These are phyloP conservation scores for Rana temporaria DNA, from an alignment of 2,113 vertebrate species.

Conservation along the genomic window DNA sequence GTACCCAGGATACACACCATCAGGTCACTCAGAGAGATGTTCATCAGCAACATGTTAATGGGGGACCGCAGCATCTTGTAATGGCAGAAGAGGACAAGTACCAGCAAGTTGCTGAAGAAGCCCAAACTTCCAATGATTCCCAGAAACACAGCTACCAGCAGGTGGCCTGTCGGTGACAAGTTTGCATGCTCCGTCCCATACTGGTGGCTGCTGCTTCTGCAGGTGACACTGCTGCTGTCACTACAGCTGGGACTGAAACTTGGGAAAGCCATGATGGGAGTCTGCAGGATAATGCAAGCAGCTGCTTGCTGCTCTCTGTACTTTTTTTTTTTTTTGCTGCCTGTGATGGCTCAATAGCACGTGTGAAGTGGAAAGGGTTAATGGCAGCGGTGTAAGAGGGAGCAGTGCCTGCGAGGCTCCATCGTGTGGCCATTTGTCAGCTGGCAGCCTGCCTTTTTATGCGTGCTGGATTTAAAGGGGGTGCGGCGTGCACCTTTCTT, in stretches of 20 bases:
- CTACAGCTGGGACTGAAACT: constrained; percentile 73
- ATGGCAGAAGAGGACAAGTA: constrained; percentile 79
- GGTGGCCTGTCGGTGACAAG: constrained; percentile 75
- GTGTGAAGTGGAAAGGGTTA: constrained; percentile 31
- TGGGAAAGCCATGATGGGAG: constrained; percentile 67
- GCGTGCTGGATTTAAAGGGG: constrained; percentile 27
- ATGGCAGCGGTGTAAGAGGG: constrained; percentile 29
- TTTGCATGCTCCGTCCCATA: constrained; percentile 60
- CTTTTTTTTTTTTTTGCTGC: constrained; percentile 28
- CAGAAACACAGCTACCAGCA: constrained; percentile 74
- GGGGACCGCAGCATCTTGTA: constrained; percentile 80
- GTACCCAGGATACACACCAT: constrained; percentile 82
- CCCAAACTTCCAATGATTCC: constrained; percentile 75
- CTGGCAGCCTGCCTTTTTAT: constrained; percentile 8
- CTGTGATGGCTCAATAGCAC: background rate
- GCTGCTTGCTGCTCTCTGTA: background rate
- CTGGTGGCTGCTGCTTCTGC: constrained; percentile 64
- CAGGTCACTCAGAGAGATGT: constrained; percentile 82
- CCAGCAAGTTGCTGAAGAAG: constrained; percentile 78
- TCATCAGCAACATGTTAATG: constrained; percentile 82
- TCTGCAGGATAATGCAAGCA: constrained; percentile 1
- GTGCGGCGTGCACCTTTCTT: constrained; percentile 38
- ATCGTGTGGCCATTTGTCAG: constrained; percentile 52
- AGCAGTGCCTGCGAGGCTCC: constrained; percentile 44
- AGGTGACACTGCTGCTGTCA: constrained; percentile 65